Evolutionary conservation across 2,113 vertebrate species (phyloP).

Genomic region (Speoplatyrhinus poulsoni): DNA sequence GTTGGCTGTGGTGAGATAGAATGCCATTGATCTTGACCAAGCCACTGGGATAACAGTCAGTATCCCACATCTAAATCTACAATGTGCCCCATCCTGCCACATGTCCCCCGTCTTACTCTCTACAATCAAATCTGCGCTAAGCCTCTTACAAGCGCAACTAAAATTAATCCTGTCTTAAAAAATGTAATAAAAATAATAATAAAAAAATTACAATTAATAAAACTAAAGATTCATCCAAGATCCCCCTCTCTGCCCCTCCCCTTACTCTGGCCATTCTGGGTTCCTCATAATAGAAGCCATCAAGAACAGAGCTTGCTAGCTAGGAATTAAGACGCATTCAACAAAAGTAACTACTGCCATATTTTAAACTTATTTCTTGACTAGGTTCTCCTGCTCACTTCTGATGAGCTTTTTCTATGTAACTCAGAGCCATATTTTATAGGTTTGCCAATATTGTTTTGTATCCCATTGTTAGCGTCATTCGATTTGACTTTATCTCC

Average conservation of each 20-base stretch:
- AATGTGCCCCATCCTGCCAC: conserved; percentile 33
- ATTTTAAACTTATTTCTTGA: conserved; percentile 61
- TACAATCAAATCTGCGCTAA: conserved; percentile 17
- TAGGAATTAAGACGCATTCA: conserved; percentile 44
- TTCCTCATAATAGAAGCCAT: conserved; percentile 34
- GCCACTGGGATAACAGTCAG: conserved; percentile 15
- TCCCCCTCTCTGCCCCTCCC: too few species aligned
- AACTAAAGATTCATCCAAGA: too few species aligned
- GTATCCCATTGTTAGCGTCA: conserved; percentile 64
- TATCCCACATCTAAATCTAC: conserved; percentile 41
- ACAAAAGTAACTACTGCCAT: conserved; percentile 74
- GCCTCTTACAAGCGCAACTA: conserved; percentile 11
- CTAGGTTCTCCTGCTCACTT: conserved; percentile 59
- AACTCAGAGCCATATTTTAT: conserved; percentile 83
- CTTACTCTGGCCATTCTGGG: too few species aligned
- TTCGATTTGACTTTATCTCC: conserved; percentile 49
- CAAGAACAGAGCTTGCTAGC: background rate
- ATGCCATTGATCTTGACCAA: conserved; percentile 39
- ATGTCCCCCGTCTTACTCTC: background rate
- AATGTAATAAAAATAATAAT: too few species aligned
- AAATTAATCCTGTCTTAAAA: conserved; percentile 8
- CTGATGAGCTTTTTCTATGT: conserved; percentile 75
- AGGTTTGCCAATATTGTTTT: conserved; percentile 70
- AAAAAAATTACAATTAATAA: too few species aligned
- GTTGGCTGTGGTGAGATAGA: conserved; percentile 34